Percentiles rank a stretch among this genome's conserved stretches.
phyloP scores from a whole-genome alignment of 2,797 vertebrate species.

The Muraenolepis orangiensis region DNA sequence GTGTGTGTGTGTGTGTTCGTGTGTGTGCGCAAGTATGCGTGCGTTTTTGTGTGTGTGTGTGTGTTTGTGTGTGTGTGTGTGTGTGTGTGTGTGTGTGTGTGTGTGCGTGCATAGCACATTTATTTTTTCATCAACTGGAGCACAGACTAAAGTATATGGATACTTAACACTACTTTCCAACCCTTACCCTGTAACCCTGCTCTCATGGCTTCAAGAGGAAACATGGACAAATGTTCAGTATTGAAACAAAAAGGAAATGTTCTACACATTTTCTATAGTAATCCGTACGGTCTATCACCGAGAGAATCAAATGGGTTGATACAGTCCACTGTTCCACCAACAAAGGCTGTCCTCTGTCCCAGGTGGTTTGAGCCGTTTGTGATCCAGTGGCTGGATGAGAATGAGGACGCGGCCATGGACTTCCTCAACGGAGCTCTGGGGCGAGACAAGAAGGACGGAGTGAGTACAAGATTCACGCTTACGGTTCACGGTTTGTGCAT shows the following conservation, averaged over 20 bases:
- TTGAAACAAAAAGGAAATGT: not conserved
- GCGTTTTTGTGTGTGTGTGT: no score
- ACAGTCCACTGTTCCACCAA: no score
- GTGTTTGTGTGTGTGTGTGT: no score
- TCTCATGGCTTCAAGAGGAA: not conserved
- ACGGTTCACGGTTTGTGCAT: no score
- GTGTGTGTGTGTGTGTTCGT: not conserved
- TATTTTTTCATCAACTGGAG: not conserved
- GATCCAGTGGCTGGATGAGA: slow-evolving; percentile 98
- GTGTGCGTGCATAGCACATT: not conserved
- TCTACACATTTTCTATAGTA: not conserved
- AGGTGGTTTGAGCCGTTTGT: slow-evolving; percentile 99
- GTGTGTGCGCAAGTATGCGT: no score
- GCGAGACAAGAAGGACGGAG: slow-evolving; percentile 97
- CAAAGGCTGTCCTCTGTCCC: not conserved
- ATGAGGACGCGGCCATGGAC: slow-evolving; percentile 95
- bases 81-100: not conserved
- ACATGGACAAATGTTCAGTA: not conserved
- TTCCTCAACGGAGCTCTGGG: slow-evolving; percentile 94
- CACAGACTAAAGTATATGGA: not conserved
- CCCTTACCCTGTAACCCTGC: not conserved
- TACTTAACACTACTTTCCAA: not conserved
- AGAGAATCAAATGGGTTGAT: not conserved
- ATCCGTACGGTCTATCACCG: not conserved
- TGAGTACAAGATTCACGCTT: slow-evolving; percentile 67